These are phyloP conservation scores for Salvator merianae DNA, from an alignment of 2,113 vertebrate species.

Conservation along the genomic window DNA sequence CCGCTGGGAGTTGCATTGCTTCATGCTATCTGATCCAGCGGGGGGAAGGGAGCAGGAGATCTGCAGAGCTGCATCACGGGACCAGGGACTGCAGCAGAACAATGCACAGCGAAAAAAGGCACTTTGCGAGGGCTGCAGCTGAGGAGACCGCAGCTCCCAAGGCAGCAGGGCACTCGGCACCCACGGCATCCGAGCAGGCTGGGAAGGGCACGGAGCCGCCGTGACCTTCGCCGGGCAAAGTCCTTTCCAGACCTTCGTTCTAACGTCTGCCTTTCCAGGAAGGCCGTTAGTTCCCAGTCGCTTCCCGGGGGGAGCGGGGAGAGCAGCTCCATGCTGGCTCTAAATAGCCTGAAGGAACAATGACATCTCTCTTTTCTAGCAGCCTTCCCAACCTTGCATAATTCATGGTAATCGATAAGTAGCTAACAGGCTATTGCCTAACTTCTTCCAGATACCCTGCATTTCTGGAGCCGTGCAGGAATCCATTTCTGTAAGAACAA, in stretches of 20 bases:
- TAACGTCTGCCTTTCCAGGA: conserved; percentile 44
- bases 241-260: not conserved
- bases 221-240: conserved; percentile 38
- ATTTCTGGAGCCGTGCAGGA: not conserved
- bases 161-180: no score
- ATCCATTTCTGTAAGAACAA: not conserved
- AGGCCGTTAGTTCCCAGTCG: conserved; percentile 24
- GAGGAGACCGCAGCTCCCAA: no score
- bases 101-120: not conserved
- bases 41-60: conserved; percentile 43
- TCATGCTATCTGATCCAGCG: not conserved
- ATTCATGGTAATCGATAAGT: not conserved
- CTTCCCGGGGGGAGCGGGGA: conserved; percentile 26
- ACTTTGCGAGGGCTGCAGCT: not conserved
- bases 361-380: not conserved
- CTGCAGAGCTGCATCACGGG: conserved; percentile 64
- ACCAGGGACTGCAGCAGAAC: conserved; percentile 51
- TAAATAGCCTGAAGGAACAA: rapidly evolving
- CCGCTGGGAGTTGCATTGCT: conserved; percentile 39
- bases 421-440: not conserved
- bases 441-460: not conserved
- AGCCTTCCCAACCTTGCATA: not conserved
- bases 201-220: conserved; percentile 32
- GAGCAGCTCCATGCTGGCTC: not conserved
- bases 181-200: conserved; percentile 6